A percentile compares a stretch with the other conserved stretches of the same genome.
Conservation (phyloP, 1,140 invertebrate species). For the Rhopalosiphum maidis region DNA sequence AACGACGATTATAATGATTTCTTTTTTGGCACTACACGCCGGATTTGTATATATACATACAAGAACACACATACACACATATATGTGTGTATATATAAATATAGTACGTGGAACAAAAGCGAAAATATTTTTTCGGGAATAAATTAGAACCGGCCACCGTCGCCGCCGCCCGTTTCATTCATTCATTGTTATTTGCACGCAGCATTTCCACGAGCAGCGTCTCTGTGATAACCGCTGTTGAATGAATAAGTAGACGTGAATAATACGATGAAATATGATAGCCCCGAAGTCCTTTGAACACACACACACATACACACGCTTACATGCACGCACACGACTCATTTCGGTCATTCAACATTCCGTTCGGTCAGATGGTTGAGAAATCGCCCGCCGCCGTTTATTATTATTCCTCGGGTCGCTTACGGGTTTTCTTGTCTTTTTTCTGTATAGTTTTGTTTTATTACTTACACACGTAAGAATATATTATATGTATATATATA, state of each 20-base stretch:
- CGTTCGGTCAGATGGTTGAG: constrained; percentile 41
- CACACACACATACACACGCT: background rate
- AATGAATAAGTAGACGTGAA: constrained; percentile 50
- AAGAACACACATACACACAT: background rate
- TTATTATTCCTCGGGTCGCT: constrained; percentile 40
- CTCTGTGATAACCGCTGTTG: constrained; percentile 35
- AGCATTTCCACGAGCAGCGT: constrained; percentile 29
- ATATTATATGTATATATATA: background rate
- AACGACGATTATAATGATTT: constrained; percentile 38
- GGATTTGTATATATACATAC: background rate
- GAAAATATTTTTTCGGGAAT: constrained; percentile 52
- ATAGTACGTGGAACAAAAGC: constrained; percentile 49
- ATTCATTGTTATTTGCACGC: constrained; percentile 47
- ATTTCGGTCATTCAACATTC: constrained; percentile 56
- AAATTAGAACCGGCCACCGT: constrained; percentile 48
- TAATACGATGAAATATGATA: constrained; percentile 48
- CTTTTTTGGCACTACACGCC: constrained; percentile 51
- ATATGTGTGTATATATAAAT: background rate
- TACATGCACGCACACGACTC: background rate
- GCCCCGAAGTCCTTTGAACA: constrained; percentile 51
- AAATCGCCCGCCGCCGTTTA: constrained; percentile 23
- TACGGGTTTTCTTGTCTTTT: constrained; percentile 19
- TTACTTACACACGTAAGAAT: background rate
- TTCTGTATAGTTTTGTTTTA: background rate
- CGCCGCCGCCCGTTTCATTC: constrained; percentile 40